Evolutionary conservation across 2,797 vertebrate species (phyloP).

Genomic region (Melanotaenia nigrans): DNA sequence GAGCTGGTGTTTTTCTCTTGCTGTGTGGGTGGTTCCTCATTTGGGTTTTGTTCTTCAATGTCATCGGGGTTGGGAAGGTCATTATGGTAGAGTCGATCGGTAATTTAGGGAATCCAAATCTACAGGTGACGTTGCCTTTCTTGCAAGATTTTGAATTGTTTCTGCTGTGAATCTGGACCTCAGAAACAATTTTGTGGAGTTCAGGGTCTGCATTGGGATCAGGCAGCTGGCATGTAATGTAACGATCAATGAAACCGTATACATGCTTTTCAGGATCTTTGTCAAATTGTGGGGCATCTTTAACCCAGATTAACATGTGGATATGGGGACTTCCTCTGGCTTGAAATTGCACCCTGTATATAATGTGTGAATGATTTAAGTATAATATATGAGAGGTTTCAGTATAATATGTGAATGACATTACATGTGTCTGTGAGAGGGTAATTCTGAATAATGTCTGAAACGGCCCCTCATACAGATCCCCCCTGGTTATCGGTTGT

Average conservation of each 20-base stretch:
- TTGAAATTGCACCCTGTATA: conserved; percentile 11
- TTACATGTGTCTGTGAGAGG: no score
- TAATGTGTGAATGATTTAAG: no score
- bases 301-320: background rate
- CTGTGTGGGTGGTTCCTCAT: background rate
- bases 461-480: no score
- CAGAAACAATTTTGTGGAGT: no score
- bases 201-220: no score
- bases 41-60: background rate
- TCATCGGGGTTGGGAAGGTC: background rate
- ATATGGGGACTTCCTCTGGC: background rate
- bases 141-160: background rate
- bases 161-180: no score
- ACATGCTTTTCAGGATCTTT: background rate
- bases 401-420: no score
- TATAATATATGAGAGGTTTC: no score
- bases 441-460: no score
- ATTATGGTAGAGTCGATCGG: background rate
- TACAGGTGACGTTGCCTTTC: background rate
- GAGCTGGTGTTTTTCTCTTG: background rate
- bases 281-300: background rate
- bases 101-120: conserved; percentile 8
- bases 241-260: background rate
- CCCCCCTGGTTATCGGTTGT: no score
- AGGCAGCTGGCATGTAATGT: background rate